Conservation (phyloP, 2,113 vertebrate species). For the Dicerorhinus sumatrensis region DNA sequence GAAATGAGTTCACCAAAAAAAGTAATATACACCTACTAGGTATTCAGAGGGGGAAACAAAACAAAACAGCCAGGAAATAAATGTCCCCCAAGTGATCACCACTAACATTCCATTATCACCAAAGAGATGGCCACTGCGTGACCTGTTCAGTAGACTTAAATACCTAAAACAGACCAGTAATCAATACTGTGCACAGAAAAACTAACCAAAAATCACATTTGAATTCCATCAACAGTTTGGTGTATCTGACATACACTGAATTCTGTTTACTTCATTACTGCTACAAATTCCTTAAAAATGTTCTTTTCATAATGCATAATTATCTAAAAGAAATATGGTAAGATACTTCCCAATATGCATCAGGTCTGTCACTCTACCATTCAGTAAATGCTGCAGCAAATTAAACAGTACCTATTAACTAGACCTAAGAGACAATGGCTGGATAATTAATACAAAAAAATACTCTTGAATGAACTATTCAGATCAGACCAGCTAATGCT, state of each 20-base stretch:
- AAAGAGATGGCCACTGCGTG: neutral
- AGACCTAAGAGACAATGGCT: slow-evolving; percentile 17
- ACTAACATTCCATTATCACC: slow-evolving; percentile 52
- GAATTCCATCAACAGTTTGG: neutral
- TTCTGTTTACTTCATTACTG: slow-evolving; percentile 31
- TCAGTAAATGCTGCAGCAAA: slow-evolving; percentile 17
- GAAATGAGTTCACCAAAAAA: slow-evolving; percentile 60
- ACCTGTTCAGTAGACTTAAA: slow-evolving; percentile 28
- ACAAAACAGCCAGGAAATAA: neutral
- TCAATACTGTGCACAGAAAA: slow-evolving; percentile 50
- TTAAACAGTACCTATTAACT: slow-evolving; percentile 29
- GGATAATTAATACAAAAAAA: neutral
- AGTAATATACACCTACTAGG: slow-evolving; percentile 34
- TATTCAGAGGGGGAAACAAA: slow-evolving; percentile 1
- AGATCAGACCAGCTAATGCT: neutral
- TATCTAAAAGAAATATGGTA: neutral
- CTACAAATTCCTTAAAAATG: slow-evolving; percentile 46
- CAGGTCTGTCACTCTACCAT: neutral
- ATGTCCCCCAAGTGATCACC: slow-evolving; percentile 1
- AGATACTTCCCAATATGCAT: neutral
- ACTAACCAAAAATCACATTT: slow-evolving; percentile 49
- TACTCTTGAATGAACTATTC: neutral
- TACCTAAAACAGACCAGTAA: slow-evolving; percentile 45
- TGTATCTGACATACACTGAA: neutral
- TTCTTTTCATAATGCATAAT: slow-evolving; percentile 43